Percentiles rank a stretch among this genome's conserved stretches.
These are phyloP conservation scores for Drosophila macrospina DNA, from an alignment of 2,888 invertebrate genomes.

Conservation along the genomic window DNA sequence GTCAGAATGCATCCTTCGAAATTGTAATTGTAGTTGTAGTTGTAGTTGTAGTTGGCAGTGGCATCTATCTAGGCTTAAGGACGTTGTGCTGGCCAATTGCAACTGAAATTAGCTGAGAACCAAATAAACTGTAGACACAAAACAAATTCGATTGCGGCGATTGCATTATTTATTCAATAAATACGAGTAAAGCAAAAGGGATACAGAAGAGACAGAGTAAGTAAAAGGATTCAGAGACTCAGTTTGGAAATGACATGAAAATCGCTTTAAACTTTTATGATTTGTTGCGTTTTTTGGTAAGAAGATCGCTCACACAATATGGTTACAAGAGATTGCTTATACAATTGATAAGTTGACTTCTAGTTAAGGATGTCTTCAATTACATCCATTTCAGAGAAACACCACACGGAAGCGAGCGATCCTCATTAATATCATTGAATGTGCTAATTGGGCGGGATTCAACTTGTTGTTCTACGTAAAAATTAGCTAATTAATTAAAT, in stretches of 20 bases:
- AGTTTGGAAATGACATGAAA: neutral
- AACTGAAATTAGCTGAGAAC: conserved; percentile 30
- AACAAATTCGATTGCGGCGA: neutral
- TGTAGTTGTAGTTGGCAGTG: conserved; percentile 16
- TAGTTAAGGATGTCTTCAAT: no score
- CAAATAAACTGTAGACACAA: conserved; percentile 60
- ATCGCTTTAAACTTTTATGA: conserved; percentile 22
- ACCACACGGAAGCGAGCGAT: conserved; percentile 27
- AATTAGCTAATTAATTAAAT: conserved; percentile 24
- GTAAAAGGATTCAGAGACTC: neutral
- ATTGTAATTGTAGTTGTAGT: conserved; percentile 29
- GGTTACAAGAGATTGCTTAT: neutral
- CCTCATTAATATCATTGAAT: conserved; percentile 6
- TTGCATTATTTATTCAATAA: conserved; percentile 31
- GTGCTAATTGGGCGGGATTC: conserved; percentile 19
- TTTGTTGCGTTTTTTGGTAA: conserved; percentile 50
- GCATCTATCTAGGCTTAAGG: conserved; percentile 50
- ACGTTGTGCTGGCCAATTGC: conserved; percentile 62
- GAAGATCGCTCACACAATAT: neutral
- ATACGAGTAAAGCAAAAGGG: conserved; percentile 7
- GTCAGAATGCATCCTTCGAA: conserved; percentile 46
- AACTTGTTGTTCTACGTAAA: neutral
- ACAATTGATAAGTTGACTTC: no score
- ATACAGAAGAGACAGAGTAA: neutral
- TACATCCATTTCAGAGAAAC: neutral